Evolutionary conservation across 1,140 invertebrate genomes (phyloP).

Genomic region (Acromyrmex echinatior): DNA sequence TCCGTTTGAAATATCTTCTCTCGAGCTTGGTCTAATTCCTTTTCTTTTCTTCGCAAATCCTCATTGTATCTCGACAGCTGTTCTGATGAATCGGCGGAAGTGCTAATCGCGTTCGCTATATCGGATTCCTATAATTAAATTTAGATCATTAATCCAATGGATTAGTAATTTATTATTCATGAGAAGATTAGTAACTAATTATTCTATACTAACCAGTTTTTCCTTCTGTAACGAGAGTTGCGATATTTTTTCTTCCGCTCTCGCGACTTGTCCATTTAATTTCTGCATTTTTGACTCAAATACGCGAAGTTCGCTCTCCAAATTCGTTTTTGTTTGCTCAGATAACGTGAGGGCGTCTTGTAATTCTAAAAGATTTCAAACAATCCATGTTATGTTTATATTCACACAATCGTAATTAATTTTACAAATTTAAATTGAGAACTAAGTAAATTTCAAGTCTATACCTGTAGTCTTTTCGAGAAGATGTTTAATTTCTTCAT

Average conservation of each 20-base stretch:
- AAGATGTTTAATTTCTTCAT: slow-evolving; percentile 84
- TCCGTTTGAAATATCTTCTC: slow-evolving; percentile 86
- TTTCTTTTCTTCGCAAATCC: slow-evolving; percentile 85
- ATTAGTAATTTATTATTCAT: slow-evolving; percentile 10
- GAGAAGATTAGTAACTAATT: not conserved
- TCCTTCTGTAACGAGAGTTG: slow-evolving; percentile 83
- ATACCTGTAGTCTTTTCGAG: slow-evolving; percentile 81
- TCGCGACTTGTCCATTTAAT: slow-evolving; percentile 81
- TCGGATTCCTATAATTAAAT: slow-evolving; percentile 81
- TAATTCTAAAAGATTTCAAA: slow-evolving; percentile 77
- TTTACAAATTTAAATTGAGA: slow-evolving; percentile 27
- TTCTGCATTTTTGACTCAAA: slow-evolving; percentile 81
- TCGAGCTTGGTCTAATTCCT: slow-evolving; percentile 85
- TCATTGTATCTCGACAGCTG: slow-evolving; percentile 86
- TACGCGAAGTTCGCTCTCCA: slow-evolving; percentile 80
- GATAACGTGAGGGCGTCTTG: slow-evolving; percentile 81
- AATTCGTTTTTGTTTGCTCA: slow-evolving; percentile 83
- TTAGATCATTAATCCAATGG: not conserved
- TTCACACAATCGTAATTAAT: slow-evolving; percentile 13
- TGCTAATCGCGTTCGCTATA: slow-evolving; percentile 82
- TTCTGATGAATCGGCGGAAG: slow-evolving; percentile 84
- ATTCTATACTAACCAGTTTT: slow-evolving; percentile 82
- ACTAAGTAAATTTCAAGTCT: not conserved
- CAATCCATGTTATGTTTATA: not conserved
- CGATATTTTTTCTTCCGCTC: slow-evolving; percentile 82